Evolutionary conservation across 2,113 vertebrate genomes (phyloP), one percentile per base, ranked within the genome.

Genomic region (Hucho hucho): DNA sequence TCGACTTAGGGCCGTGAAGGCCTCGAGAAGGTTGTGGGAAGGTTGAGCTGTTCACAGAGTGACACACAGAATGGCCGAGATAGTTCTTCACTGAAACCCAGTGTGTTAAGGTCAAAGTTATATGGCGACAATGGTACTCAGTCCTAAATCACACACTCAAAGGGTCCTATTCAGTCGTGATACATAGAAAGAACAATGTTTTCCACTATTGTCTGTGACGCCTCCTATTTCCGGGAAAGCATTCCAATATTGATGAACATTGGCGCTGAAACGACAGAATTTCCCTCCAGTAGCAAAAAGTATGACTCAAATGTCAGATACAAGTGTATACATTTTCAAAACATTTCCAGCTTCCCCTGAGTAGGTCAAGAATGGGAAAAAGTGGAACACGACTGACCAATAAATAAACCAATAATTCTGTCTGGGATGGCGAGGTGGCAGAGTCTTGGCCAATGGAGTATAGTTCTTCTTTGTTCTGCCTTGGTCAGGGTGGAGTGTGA

Each of bases 1-100:
- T 64, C 24, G 6, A 73, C 61, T 53, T 53, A 70, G 26, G 53
- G 66, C 26, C 65, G 49, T 56, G 65, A 61, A 61, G 37, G 64
- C 20, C 69, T 69, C 43, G 5, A 6, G 37, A 43, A 43, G 37
- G 47, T 53, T 18, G 12, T 77, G 74, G 74, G 46, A 25, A 68
- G 61, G 46, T 64, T 66, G 16, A 53, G 47, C 14, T 53, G 47
- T 53, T 53, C 16, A 4, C 47, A 53, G 47, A 16, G 14, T 53
- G 47, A 53, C 47, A 53, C 37, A 43, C 3, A 14, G 47, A 14
- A 53, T 4, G 47, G 12, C 14, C 9, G 14, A 14, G 47, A 53
- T 53, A 53, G 47, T 53, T 53, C 12, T 53, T 4, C 16, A 53
- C 47, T 53, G 16, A 53, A 53, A 43, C 37, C 37, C 37, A 53